A percentile compares a stretch with the other conserved stretches of the same genome.
Evolutionary conservation across 1,140 invertebrate species (phyloP).

Genomic region (Tetragnatha versicolor): DNA sequence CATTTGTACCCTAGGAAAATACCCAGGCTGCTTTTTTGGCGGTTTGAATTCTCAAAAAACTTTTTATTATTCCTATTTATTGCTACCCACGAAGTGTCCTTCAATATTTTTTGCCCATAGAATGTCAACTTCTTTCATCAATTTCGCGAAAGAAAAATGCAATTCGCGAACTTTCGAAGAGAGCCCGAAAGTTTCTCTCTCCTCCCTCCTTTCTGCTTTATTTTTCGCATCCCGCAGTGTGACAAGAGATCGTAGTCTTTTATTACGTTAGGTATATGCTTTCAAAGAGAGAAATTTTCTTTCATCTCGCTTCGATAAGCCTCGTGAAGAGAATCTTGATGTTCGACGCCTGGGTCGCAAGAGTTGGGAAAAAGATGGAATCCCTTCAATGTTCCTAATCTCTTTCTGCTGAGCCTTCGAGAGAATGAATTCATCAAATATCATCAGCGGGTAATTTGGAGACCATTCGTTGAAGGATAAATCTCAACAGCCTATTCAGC

Average conservation of each 20-base stretch:
- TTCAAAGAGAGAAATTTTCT: neutral
- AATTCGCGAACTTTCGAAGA: neutral
- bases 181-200: neutral
- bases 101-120: neutral
- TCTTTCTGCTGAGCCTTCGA: too few species aligned
- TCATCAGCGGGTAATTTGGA: too few species aligned
- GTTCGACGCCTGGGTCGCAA: too few species aligned
- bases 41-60: too few species aligned
- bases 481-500: too few species aligned
- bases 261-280: neutral
- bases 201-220: neutral
- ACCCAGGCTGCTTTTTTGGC: too few species aligned
- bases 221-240: neutral
- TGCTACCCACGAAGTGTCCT: neutral
- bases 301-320: neutral
- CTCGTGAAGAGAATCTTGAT: neutral
- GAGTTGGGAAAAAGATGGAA: too few species aligned
- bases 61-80: conserved; percentile 2
- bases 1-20: too few species aligned
- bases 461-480: too few species aligned
- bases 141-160: conserved; percentile 8
- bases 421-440: too few species aligned
- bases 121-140: conserved; percentile 4
- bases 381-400: too few species aligned
- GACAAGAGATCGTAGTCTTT: neutral